phyloP scores from a whole-genome alignment of 2,797 vertebrate genomes.

The Ctenochaetus hawaiiensis region DNA sequence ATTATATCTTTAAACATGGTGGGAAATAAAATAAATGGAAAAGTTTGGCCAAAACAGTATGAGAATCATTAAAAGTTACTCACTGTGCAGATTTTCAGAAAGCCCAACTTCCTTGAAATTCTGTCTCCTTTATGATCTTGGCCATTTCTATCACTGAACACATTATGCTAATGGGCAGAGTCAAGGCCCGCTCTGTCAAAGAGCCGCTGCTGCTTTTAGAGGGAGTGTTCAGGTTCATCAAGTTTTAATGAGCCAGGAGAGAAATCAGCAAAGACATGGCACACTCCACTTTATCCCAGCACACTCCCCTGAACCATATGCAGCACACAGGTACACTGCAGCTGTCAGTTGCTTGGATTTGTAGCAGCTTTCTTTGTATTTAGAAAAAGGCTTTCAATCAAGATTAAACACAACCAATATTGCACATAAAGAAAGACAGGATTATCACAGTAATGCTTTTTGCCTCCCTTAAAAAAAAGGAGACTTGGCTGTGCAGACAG shows the following conservation, averaged over 20 bases:
- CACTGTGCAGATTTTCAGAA: constrained; percentile 13
- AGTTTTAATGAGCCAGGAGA: constrained; percentile 78
- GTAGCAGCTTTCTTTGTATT: constrained; percentile 36
- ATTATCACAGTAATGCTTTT: constrained; percentile 50
- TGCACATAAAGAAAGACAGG: constrained; percentile 57
- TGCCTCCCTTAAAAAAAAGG: constrained; percentile 22
- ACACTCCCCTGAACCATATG: constrained; percentile 37
- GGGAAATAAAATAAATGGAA: background rate
- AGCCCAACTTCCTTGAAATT: constrained; percentile 33
- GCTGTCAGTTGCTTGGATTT: constrained; percentile 35
- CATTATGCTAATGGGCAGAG: constrained; percentile 73
- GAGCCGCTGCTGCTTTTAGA: constrained; percentile 72
- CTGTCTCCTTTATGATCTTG: constrained; percentile 38
- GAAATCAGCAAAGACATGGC: constrained; percentile 64
- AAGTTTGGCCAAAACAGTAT: background rate
- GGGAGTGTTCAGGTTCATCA: constrained; percentile 76
- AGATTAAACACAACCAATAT: constrained; percentile 62
- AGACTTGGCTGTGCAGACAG: constrained; percentile 22
- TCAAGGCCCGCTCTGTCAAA: constrained; percentile 59
- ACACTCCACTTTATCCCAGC: constrained; percentile 57
- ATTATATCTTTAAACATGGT: background rate
- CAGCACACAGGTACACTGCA: constrained; percentile 37
- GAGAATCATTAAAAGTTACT: constrained; percentile 25
- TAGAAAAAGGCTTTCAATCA: constrained; percentile 43
- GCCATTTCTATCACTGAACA: constrained; percentile 63